Conservation (phyloP, 1,140 invertebrate genomes). For the Cherax quadricarinatus region DNA sequence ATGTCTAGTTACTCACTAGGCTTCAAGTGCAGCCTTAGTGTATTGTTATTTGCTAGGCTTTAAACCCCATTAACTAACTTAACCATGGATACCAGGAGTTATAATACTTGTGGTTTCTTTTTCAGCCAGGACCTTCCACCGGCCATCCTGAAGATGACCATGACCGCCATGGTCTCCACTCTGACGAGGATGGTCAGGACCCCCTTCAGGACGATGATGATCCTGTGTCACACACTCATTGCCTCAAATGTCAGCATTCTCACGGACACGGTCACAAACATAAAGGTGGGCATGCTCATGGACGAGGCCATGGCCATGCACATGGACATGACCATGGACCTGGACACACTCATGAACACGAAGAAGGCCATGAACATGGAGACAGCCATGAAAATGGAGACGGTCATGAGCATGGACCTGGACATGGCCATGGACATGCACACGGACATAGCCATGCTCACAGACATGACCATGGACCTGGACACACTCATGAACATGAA, state of each 20-base stretch:
- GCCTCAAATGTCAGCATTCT: not conserved
- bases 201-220: too few species aligned
- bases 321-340: not conserved
- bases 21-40: too few species aligned
- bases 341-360: not conserved
- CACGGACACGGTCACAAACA: not conserved
- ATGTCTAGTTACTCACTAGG: too few species aligned
- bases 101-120: too few species aligned
- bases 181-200: not conserved
- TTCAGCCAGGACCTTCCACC: too few species aligned
- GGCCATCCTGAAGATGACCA: not conserved
- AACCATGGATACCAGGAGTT: too few species aligned
- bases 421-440: not conserved
- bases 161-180: not conserved
- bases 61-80: too few species aligned
- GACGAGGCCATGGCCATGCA: not conserved
- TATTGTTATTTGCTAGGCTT: too few species aligned
- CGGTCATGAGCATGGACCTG: not conserved
- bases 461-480: not conserved
- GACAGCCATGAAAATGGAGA: not conserved
- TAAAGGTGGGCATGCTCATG: not conserved
- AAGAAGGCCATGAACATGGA: not conserved
- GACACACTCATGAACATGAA: not conserved
- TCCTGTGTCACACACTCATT: too few species aligned
- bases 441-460: not conserved